phyloP scores from a whole-genome alignment of 2,113 vertebrate genomes.

The Seriola rivoliana region DNA sequence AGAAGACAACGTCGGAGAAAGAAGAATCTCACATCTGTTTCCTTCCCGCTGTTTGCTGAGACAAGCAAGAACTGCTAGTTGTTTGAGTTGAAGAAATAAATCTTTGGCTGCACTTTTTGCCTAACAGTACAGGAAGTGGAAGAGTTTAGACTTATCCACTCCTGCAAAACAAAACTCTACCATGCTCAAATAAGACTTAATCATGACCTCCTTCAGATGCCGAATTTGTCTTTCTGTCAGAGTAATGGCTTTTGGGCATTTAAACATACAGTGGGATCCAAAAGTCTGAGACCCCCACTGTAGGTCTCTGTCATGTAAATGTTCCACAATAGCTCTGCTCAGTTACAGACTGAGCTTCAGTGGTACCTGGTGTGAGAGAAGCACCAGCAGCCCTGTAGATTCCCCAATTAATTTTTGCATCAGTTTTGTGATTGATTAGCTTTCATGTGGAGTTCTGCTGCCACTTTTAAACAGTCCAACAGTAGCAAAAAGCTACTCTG shows the following conservation, averaged over 20 bases:
- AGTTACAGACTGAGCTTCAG: neutral
- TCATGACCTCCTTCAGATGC: neutral
- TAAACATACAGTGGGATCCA: neutral
- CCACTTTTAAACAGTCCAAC: neutral
- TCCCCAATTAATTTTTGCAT: neutral
- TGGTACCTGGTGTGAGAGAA: neutral
- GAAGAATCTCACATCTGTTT: constrained; percentile 48
- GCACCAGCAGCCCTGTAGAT: neutral
- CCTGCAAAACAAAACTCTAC: neutral
- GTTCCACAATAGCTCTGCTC: neutral
- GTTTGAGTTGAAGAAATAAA: constrained; percentile 46
- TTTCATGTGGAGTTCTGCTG: neutral
- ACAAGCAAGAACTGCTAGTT: neutral
- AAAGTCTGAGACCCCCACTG: too few relatives aligned
- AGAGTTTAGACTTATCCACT: constrained; percentile 14
- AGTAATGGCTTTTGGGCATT: neutral
- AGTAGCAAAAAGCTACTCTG: neutral
- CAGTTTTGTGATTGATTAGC: neutral
- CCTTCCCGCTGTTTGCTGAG: constrained; percentile 48
- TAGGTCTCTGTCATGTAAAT: neutral
- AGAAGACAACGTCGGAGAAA: constrained; percentile 38
- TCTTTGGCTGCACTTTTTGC: constrained; percentile 22
- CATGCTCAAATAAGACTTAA: neutral
- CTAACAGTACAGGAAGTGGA: neutral
- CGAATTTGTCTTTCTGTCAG: neutral